Evolutionary conservation across 2,113 vertebrate species (phyloP).

Genomic region (Salminus brasiliensis): DNA sequence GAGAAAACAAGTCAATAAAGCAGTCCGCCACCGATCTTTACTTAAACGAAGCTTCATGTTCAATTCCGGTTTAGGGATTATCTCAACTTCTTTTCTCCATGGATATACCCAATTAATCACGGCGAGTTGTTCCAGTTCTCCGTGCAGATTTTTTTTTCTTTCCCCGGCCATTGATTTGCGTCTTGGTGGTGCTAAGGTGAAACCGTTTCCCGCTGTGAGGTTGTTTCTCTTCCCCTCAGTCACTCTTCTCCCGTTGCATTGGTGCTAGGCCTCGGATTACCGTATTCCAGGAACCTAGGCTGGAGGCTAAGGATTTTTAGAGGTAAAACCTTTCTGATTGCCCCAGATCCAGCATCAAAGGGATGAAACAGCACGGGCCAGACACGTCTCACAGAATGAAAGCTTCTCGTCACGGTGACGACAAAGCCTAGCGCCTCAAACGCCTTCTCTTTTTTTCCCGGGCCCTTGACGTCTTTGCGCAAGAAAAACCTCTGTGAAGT

Average conservation of each 20-base stretch:
- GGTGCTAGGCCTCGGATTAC: slow-evolving; percentile 1
- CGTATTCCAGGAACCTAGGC: slow-evolving; percentile 23
- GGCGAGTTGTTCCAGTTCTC: slow-evolving; percentile 66
- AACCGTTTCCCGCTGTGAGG: slow-evolving; percentile 16
- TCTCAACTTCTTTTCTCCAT: slow-evolving; percentile 65
- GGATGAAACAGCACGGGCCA: slow-evolving; percentile 2
- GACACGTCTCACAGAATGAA: slow-evolving; percentile 1
- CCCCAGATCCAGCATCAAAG: slow-evolving; percentile 25
- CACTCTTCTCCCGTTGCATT: slow-evolving; percentile 23
- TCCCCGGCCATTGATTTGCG: slow-evolving; percentile 39
- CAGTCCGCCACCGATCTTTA: slow-evolving; percentile 72
- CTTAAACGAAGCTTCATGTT: slow-evolving; percentile 77
- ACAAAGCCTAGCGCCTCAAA: background rate
- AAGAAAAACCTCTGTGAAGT: background rate
- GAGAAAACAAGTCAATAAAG: slow-evolving; percentile 74
- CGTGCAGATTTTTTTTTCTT: slow-evolving; percentile 45
- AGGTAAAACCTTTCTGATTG: slow-evolving; percentile 7
- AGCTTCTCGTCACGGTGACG: background rate
- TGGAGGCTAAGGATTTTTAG: slow-evolving; percentile 6
- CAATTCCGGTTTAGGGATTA: slow-evolving; percentile 75
- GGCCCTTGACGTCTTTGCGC: background rate
- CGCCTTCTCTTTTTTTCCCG: background rate
- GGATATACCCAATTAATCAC: slow-evolving; percentile 73
- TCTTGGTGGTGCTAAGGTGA: slow-evolving; percentile 33
- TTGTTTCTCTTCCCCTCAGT: slow-evolving; percentile 20